Evolutionary conservation across 2,113 vertebrate species (phyloP).

Genomic region (Caracal caracal): DNA sequence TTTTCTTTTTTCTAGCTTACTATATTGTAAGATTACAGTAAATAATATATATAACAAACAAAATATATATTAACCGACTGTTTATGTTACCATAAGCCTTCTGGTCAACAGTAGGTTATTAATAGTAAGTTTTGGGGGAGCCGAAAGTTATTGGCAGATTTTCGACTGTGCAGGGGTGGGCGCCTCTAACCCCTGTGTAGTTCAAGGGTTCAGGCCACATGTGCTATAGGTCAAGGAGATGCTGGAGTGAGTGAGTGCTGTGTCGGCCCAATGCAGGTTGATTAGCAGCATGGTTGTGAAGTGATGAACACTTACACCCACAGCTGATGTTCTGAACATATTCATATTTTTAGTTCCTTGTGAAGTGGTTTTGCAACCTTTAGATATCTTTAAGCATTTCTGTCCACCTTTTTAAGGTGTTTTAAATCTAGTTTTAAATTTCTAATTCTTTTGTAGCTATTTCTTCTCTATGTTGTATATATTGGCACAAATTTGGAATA

Average conservation of each 20-base stretch:
- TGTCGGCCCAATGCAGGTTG: background rate
- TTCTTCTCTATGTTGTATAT: background rate
- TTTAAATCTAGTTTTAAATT: background rate
- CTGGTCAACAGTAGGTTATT: background rate
- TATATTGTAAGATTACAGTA: background rate
- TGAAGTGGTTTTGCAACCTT: background rate
- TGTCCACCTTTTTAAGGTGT: background rate
- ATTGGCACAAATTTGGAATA: slow-evolving; percentile 23
- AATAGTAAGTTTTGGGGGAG: background rate
- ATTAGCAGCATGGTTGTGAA: background rate
- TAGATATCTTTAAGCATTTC: background rate
- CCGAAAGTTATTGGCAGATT: background rate
- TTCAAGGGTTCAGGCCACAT: background rate
- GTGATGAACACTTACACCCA: background rate
- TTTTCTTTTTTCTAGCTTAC: background rate
- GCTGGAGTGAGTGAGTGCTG: background rate
- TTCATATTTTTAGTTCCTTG: background rate
- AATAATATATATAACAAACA: background rate
- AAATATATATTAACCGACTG: background rate
- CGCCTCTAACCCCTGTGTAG: background rate
- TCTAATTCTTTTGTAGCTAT: background rate
- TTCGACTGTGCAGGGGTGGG: background rate
- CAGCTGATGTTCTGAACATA: background rate
- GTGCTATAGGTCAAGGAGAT: background rate
- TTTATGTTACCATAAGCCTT: background rate